Conservation (phyloP, 1,140 invertebrate species). For the Cotesia typhae region DNA sequence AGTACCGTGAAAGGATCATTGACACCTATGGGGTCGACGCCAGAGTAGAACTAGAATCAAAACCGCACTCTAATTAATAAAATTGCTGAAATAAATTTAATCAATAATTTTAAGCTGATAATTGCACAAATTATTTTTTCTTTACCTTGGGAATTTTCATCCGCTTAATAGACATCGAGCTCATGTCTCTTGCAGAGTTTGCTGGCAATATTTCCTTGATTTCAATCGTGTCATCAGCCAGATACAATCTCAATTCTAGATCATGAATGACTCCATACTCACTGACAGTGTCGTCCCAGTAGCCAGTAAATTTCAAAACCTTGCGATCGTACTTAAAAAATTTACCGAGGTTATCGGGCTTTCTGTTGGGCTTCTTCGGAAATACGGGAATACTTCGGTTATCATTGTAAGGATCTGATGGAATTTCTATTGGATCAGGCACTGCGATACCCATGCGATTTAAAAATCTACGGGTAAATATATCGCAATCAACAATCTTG, state of each 20-base stretch:
- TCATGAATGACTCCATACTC: constrained; percentile 79
- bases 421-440: constrained; percentile 73
- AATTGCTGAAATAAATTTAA: constrained; percentile 1
- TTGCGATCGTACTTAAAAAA: constrained; percentile 81
- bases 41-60: constrained; percentile 54
- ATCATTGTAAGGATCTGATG: constrained; percentile 67
- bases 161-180: constrained; percentile 77
- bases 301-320: constrained; percentile 84
- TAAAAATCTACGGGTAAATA: constrained; percentile 85
- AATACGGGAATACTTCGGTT: constrained; percentile 42
- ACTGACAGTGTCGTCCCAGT: constrained; percentile 86
- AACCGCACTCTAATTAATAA: neutral
- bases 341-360: constrained; percentile 70
- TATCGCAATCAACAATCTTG: constrained; percentile 84
- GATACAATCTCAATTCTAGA: constrained; percentile 82
- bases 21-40: constrained; percentile 70
- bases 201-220: constrained; percentile 78
- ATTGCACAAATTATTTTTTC: neutral
- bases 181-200: constrained; percentile 76
- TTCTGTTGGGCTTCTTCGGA: constrained; percentile 68
- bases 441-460: constrained; percentile 85
- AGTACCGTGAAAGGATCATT: constrained; percentile 71
- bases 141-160: constrained; percentile 81
- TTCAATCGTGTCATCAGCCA: constrained; percentile 90
- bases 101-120: neutral